phyloP scores from a whole-genome alignment of 1,140 invertebrate species.

The Brachionus koreanus region DNA sequence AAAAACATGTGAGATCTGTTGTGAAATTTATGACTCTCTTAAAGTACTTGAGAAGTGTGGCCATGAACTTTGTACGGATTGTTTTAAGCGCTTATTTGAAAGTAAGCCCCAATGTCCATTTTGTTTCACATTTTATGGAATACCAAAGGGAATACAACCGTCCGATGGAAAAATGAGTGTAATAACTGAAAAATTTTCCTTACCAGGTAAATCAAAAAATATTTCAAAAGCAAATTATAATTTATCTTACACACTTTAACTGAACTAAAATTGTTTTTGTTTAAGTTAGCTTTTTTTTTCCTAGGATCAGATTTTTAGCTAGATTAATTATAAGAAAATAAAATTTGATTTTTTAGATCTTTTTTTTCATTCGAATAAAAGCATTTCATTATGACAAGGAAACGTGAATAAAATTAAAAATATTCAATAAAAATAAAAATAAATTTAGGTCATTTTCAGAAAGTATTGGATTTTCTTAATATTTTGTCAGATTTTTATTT shows the following conservation, averaged over 20 bases:
- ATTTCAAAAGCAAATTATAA: no score
- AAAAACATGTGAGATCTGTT: neutral
- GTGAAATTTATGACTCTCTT: neutral
- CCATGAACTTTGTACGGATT: neutral
- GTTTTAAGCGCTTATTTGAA: neutral
- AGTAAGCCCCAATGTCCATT: slow-evolving; percentile 13
- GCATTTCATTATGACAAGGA: no score
- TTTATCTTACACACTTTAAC: neutral
- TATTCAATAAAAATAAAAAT: neutral
- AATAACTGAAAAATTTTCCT: neutral
- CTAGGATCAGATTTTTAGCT: no score
- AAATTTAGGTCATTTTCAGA: no score
- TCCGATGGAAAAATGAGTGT: neutral
- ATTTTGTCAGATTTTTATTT: no score
- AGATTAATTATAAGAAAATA: no score
- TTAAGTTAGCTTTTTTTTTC: no score
- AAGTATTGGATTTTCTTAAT: no score
- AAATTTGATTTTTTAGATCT: no score
- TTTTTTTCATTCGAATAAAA: no score
- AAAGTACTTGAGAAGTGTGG: neutral
- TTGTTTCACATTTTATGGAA: slow-evolving; percentile 31
- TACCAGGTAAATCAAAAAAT: neutral
- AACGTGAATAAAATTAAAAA: no score
- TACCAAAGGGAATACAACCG: neutral
- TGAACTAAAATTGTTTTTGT: neutral